These are phyloP conservation scores for Eupithecia tripunctaria DNA, from an alignment of 2,888 invertebrate genomes.

Conservation along the genomic window DNA sequence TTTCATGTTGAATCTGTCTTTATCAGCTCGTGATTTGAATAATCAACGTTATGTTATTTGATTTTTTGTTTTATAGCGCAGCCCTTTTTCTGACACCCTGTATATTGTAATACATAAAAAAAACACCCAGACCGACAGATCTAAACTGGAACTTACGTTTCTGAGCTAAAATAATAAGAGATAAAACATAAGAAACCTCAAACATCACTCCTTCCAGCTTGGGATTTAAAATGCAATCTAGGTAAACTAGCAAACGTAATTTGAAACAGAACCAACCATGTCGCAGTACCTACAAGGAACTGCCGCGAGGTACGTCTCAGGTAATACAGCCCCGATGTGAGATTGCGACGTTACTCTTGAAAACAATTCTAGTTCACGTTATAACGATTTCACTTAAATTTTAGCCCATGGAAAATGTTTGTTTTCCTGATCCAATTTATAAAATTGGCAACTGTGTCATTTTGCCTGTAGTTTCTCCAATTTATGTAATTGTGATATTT, in stretches of 20 bases:
- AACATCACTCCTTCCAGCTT: not conserved
- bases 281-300: not conserved
- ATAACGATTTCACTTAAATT: no score
- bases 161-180: not conserved
- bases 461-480: no score
- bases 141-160: not conserved
- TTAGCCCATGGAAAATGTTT: no score
- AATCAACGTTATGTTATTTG: no score
- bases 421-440: no score
- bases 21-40: not conserved
- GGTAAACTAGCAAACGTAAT: slow-evolving; percentile 2
- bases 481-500: no score
- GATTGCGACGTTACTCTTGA: not conserved
- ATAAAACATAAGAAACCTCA: not conserved
- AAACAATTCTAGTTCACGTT: not conserved
- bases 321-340: slow-evolving; percentile 20
- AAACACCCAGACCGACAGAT: not conserved
- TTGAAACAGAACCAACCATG: not conserved
- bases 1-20: no score
- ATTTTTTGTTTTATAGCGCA: no score
- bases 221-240: slow-evolving; percentile 6
- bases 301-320: slow-evolving; percentile 17
- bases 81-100: no score
- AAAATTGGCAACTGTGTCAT: no score
- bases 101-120: no score